Evolutionary conservation across 2,797 vertebrate species (phyloP).

Genomic region (Poeciliopsis paucimaculata): DNA sequence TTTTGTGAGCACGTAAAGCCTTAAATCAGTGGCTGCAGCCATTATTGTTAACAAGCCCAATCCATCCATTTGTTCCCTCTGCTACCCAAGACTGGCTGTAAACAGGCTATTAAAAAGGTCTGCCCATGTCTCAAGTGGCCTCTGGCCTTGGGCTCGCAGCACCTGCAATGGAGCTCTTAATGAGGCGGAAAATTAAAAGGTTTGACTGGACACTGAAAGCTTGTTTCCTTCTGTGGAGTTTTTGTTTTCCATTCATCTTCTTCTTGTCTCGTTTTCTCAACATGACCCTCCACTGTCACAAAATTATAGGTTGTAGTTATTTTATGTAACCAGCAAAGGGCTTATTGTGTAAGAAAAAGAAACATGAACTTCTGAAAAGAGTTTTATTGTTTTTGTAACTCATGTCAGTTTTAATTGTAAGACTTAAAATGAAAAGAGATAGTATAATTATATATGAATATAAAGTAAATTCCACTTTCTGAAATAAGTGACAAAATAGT

Average conservation of each 20-base stretch:
- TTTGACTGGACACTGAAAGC: conserved; percentile 70
- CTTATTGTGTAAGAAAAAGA: conserved; percentile 18
- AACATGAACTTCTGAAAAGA: background rate
- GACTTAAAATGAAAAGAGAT: too few species aligned
- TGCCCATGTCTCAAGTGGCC: conserved; percentile 68
- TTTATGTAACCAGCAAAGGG: conserved; percentile 36
- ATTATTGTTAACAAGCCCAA: conserved; percentile 77
- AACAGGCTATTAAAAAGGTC: conserved; percentile 79
- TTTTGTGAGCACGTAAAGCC: conserved; percentile 73
- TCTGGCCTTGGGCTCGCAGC: conserved; percentile 71
- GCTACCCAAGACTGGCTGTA: conserved; percentile 67
- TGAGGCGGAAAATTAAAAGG: conserved; percentile 83
- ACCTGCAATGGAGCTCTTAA: conserved; percentile 75
- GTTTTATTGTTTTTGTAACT: background rate
- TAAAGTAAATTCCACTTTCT: too few species aligned
- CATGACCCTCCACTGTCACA: conserved; percentile 12
- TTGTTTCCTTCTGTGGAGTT: conserved; percentile 66
- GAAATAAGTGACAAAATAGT: too few species aligned
- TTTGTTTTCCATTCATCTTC: conserved; percentile 57
- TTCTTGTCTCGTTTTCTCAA: conserved; percentile 22
- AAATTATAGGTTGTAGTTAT: conserved; percentile 50
- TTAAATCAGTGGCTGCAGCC: conserved; percentile 72
- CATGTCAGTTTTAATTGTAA: background rate
- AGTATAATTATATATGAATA: too few species aligned
- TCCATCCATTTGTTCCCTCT: conserved; percentile 69